Evolutionary conservation across 2,888 invertebrate species (phyloP), one percentile per base, ranked within the genome.

Genomic region (Platynereis dumerilii): DNA sequence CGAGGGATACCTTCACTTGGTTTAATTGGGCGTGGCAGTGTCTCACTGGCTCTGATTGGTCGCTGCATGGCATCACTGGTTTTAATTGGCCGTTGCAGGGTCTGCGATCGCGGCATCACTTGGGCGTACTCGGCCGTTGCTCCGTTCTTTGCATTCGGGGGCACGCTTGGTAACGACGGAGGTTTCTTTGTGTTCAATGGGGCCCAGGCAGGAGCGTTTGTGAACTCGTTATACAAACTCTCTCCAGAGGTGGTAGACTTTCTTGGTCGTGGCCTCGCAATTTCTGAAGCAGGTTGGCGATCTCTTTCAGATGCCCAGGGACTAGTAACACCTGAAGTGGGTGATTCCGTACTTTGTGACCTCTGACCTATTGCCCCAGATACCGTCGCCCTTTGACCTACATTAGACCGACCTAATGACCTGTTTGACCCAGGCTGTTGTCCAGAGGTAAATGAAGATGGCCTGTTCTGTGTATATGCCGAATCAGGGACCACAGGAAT

Each of bases 191-290:
- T 34, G 1, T 28, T 20, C 12, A 39, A 15, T 20, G 39, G n/a
- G 1, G 34, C 34, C 34, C 34, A 34, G 5, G 34, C 52, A 52
- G 52, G 20, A 10, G 52, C 52, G 7, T 34, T 34, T 34, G 34
- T 34, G 12, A 34, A 34, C 12, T 34, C 34, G 12, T 34, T 34
- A 12, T 34, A 34, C 34, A 34, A 34, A 34, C 34, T 34, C 34
- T 34, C 34, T 12, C 34, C 34, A 7, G 34, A 12, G 5, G 34
- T 5, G 34, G 12, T 12, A 7, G 34, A 34, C 34, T 34, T 34
- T 54, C 26, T 29, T 26, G 61, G 61, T 24, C 61, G 34, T 7
- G 61, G 61, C 5, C 61, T 29, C 10, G 55, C 61, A 2, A 61
- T 61, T 22, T 54, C 39, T 1, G 52, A 48, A 27, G 61, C 45